Base-by-base conservation (phyloP, 1,140 invertebrate species). In the Calliphora vicina region DNA sequence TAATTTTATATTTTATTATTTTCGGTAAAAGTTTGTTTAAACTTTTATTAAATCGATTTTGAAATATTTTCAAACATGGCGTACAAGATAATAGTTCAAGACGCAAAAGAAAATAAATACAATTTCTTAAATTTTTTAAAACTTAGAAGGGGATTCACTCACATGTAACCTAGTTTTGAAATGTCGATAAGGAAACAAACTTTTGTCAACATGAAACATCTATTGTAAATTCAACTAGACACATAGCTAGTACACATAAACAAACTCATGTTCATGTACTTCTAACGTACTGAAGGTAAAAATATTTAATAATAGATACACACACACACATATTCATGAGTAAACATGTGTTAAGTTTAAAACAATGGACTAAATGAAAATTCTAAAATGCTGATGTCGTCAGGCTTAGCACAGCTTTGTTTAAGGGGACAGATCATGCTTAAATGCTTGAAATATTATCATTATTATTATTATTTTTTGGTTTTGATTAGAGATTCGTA, bases 201-300 rank as follows among this genome's bases (percentile, higher is more conserved):
- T 57, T 57, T 57, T 57, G 50, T 57, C 50, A 57, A 57, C 50
- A 57, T 57, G n/a, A 57, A n/a, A 57, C 50, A 57, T 57, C 50
- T 57, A 57, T 57, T 57, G 50, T 57, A 17, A 17, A 57, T 57
- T 57, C 45, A 57, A 57, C 45, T 17, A 57, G 45, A 57, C n/a
- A 57, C n/a, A 17, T n/a, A 57, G 6, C 1, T n/a, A 35, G 35
- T 57, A 57, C n/a, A n/a, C 50, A 57, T 57, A 35, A 0, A 35
- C 1, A 5, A 2, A 35, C 10, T 0, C 10, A 6, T 35, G 4
- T 35, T 5, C 10, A 10, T 35, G 35, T 35, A 35, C 35, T 35
- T 35, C 6, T 10, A 35, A 35, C 35, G 1, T 17, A n/a, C 50
- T 57, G 50, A 6, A 57, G 15, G 45, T n/a, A 57, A 17, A 57